phyloP scores from a whole-genome alignment of 2,797 vertebrate species.

The Pseudomugil gertrudae region DNA sequence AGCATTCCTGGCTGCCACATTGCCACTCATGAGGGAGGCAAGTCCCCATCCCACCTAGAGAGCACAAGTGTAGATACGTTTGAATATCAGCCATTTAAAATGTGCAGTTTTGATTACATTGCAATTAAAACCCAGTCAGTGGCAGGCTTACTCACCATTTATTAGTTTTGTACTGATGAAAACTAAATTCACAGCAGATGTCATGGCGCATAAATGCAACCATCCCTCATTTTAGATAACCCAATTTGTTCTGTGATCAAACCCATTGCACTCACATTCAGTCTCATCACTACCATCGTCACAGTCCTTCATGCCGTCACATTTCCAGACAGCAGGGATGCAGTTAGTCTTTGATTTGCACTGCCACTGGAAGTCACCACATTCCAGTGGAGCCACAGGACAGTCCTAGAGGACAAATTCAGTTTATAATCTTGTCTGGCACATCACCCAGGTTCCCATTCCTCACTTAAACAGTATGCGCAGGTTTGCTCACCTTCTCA shows the following conservation, averaged over 20 bases:
- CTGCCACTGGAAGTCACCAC: conserved; percentile 82
- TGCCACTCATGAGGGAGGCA: conserved; percentile 85
- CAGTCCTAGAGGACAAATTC: conserved; percentile 76
- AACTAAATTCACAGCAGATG: no score
- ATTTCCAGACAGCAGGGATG: conserved; percentile 86
- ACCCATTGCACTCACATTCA: conserved; percentile 80
- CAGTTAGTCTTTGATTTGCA: conserved; percentile 81
- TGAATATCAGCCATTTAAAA: no score
- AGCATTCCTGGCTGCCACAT: conserved; percentile 81
- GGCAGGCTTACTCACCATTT: no score
- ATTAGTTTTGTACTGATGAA: no score
- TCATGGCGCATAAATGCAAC: no score
- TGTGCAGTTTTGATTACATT: no score
- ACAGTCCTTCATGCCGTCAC: conserved; percentile 87
- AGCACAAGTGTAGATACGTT: not conserved
- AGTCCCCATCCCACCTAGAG: conserved; percentile 70
- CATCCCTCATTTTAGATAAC: no score
- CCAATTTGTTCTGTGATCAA: not conserved
- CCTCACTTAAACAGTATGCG: not conserved
- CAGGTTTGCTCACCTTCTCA: conserved; percentile 82
- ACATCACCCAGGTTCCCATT: not conserved
- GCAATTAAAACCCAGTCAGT: no score
- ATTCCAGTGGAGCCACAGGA: conserved; percentile 51
- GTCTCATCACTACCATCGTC: conserved; percentile 86
- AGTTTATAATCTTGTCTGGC: not conserved